These are phyloP conservation scores for Laupala kohalensis DNA, from an alignment of 1,140 invertebrate species.

Conservation along the genomic window DNA sequence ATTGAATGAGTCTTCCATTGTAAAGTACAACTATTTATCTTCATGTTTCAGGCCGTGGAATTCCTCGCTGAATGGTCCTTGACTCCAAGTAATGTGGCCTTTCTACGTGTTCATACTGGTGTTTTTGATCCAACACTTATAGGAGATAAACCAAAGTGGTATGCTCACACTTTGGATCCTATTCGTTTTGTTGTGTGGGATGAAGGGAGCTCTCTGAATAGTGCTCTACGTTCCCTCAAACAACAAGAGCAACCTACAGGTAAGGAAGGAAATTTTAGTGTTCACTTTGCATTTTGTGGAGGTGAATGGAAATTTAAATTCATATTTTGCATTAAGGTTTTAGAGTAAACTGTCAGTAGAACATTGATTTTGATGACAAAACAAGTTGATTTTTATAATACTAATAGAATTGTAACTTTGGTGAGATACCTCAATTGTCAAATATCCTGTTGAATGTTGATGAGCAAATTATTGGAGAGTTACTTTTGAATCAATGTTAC, in stretches of 20 bases:
- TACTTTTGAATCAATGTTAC: too few relatives aligned
- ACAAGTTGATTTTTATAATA: too few relatives aligned
- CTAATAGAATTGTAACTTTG: too few relatives aligned
- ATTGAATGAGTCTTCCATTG: too few relatives aligned
- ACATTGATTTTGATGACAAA: too few relatives aligned
- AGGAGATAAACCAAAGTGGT: constrained; percentile 96
- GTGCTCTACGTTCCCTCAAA: constrained; percentile 54
- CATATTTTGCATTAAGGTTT: not conserved
- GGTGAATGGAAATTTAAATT: not conserved
- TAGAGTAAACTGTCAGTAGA: not conserved
- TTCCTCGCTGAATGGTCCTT: constrained; percentile 97
- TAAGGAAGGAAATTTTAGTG: constrained; percentile 17
- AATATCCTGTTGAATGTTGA: too few relatives aligned
- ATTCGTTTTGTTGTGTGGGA: constrained; percentile 89
- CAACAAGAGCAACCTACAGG: constrained; percentile 69
- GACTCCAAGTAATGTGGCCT: constrained; percentile 93
- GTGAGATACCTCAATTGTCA: too few relatives aligned
- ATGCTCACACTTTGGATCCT: constrained; percentile 70
- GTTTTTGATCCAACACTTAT: constrained; percentile 81
- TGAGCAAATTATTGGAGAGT: too few relatives aligned
- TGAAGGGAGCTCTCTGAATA: constrained; percentile 64
- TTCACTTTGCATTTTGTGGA: not conserved
- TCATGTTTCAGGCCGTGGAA: constrained; percentile 69
- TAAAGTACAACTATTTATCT: not conserved
- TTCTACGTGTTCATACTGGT: constrained; percentile 90